Evolutionary conservation across 2,113 vertebrate genomes (phyloP), one percentile per base, ranked within the genome.

Genomic region (Pongo pygmaeus): DNA sequence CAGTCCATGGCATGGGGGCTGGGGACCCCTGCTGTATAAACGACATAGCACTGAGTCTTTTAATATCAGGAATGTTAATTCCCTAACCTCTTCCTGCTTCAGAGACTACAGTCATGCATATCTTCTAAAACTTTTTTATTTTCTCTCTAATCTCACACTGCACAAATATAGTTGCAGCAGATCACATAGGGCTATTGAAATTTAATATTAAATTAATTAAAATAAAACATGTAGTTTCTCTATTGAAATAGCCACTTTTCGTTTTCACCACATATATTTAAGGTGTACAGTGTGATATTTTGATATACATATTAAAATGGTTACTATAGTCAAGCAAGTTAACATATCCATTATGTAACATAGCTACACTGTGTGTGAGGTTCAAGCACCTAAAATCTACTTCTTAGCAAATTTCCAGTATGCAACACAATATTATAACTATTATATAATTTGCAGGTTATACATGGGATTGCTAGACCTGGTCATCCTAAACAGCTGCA

Each of bases 61-160:
- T 52, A 40, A 77, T 35, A 23, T 48, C 11, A 17, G 52, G 27
- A 32, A 38, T 23, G 40, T 35, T 55, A 3, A 40, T 64, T 50
- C 35, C 38, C 20, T 32, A 35, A 23, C 8, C 3, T 3, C 25
- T 87, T 79, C 52, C 52, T 67, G 38, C 32, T 81, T 48, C 25
- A 25, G 38, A 67, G 9, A 4, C 6, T 55, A 11, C 14, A 4
- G 20, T 8, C 35, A 8, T 61, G 2, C 27, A 2, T 6, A 6
- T 13, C 57, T 55, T 52, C 38, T 43, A 43, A 81, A 88, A 59
- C n/a, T 14, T 64, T 23, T 67, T 40, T 11, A 16, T 27, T 77
- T 80, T 85, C 32, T 32, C 12, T 79, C 16, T 27, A 14, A 13
- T 40, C 20, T 2, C 61, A 14, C n/a, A 30, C 11, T 8, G 5